Evolutionary conservation across 1,140 invertebrate genomes (phyloP), one percentile per base, ranked within the genome.

Genomic region (Drosophila lacertosa): DNA sequence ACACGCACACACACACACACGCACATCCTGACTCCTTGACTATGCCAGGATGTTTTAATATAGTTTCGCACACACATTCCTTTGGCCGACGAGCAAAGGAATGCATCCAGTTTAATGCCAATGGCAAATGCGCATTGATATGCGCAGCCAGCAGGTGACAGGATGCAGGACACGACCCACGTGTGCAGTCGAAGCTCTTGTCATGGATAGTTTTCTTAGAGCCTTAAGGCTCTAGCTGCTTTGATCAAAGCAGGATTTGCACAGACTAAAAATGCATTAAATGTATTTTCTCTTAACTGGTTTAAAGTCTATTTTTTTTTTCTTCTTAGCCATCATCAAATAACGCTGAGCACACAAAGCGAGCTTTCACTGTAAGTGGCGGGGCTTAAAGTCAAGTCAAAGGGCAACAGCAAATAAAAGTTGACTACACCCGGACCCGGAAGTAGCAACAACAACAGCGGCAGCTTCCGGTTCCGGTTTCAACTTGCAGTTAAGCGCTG

Each of bases 91-190:
- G n/a, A 54, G 37, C 54, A 20, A 51, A 67, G 37, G 77, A 80
- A 81, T 77, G 78, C 77, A 64, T 73, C 68, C 67, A 73, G 48
- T 40, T 51, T 64, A 59, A 74, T 77, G 60, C 55, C 44, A 53
- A 50, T 32, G 59, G 66, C 51, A 71, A 65, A 65, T 45, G 58
- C 63, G 64, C 58, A 79, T 79, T 79, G 59, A 74, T 78, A 77
- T 78, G 76, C 76, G 60, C 68, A 51, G 71, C 59, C 66, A 59
- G 64, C 74, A 66, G 44, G 39, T 53, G 50, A 47, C 44, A 53
- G 42, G 13, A 24, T 20, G 53, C 16, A 57, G 42, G 20, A 47
- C 29, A 51, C 18, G 10, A 9, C 18, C 9, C 9, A 5, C 33
- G 33, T 54, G 51, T n/a, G n/a, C n/a, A n/a, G n/a, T n/a, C n/a